A percentile compares a stretch with the other conserved stretches of the same genome.
Evolutionary conservation across 1,140 invertebrate genomes (phyloP).

Genomic region (Drepana arcuata): DNA sequence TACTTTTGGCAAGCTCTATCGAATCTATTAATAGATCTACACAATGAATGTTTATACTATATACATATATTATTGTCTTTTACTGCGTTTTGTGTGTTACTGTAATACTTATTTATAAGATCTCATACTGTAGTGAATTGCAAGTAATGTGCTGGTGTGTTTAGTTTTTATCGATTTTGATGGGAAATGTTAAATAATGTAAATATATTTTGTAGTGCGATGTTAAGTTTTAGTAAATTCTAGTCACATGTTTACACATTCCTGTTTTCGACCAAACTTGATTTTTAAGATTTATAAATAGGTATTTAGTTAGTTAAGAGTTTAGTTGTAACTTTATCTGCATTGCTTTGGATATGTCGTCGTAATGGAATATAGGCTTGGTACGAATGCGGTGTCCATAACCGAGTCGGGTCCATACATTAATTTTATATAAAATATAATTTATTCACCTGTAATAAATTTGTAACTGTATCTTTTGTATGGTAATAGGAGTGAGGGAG

Average conservation of each 20-base stretch:
- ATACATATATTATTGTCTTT: constrained; percentile 3
- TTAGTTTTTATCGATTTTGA: constrained; percentile 30
- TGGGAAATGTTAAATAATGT: constrained; percentile 52
- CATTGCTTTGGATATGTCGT: too few species aligned
- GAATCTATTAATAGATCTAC: neutral
- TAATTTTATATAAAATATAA: too few species aligned
- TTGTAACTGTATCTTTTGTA: constrained; percentile 17
- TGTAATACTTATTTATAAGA: constrained; percentile 31
- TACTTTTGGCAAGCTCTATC: constrained; percentile 2
- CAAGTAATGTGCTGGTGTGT: constrained; percentile 31
- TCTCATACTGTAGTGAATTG: constrained; percentile 52
- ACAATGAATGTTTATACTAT: constrained; percentile 4
- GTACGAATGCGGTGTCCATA: neutral
- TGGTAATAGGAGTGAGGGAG: constrained; percentile 5
- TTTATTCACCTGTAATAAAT: constrained; percentile 21
- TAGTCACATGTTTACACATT: constrained; percentile 69
- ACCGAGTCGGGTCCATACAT: neutral
- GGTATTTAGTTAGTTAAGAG: constrained; percentile 1
- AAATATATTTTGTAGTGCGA: constrained; percentile 63
- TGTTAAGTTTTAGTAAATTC: constrained; percentile 70
- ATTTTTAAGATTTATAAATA: constrained; percentile 21
- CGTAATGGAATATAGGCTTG: neutral
- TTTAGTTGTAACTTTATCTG: neutral
- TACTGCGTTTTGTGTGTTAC: constrained; percentile 19
- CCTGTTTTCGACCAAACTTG: constrained; percentile 68